Conservation (phyloP, 2,113 vertebrate genomes). For the Ramphastos sulfuratus region DNA sequence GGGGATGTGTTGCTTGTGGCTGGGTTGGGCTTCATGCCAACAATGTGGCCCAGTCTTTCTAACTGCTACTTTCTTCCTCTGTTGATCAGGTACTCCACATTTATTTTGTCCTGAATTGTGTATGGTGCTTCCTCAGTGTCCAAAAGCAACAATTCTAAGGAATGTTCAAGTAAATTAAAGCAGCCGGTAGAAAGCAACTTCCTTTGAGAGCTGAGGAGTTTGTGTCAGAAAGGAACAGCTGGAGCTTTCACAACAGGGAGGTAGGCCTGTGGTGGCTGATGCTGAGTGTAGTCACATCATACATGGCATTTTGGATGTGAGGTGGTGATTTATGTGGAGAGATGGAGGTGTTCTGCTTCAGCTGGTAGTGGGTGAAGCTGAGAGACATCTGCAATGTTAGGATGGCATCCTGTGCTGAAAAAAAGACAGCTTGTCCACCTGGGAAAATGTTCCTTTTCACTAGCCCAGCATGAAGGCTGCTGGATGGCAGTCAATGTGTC, state of each 20-base stretch:
- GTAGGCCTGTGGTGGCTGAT: neutral
- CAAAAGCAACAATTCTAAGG: neutral
- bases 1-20: fast-evolving
- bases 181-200: neutral
- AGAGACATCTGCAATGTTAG: neutral
- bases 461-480: neutral
- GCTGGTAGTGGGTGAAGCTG: neutral
- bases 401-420: neutral
- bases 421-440: neutral
- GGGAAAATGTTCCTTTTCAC: neutral
- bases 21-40: neutral
- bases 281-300: fast-evolving
- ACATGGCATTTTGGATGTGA: neutral
- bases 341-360: neutral
- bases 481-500: neutral
- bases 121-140: neutral
- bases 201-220: neutral
- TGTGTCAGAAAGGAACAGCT: neutral
- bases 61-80: neutral
- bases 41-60: neutral
- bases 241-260: neutral
- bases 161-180: neutral
- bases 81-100: neutral
- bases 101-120: neutral
- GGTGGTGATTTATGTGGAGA: neutral